Conservation (phyloP, 2,888 invertebrate genomes). For the Diarsia mendica region DNA sequence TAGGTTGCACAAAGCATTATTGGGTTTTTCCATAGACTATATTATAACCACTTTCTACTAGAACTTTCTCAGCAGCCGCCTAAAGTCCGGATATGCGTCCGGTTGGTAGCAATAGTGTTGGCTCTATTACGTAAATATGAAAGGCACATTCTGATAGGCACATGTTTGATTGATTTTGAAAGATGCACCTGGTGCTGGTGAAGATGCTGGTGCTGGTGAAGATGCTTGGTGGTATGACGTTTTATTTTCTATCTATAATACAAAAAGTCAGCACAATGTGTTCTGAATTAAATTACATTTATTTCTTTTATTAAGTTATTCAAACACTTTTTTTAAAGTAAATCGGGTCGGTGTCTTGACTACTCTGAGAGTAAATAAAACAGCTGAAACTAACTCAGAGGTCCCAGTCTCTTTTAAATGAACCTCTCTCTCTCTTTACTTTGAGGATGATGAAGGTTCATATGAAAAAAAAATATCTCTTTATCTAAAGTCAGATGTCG, state of each 20-base stretch:
- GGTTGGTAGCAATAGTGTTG: background rate
- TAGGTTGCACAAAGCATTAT: background rate
- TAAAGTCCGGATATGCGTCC: rapidly evolving
- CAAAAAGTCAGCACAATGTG: too few relatives aligned
- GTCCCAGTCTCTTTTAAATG: background rate
- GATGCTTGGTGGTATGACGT: too few relatives aligned
- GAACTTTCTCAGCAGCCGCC: background rate
- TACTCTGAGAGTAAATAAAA: background rate
- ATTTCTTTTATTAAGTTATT: too few relatives aligned
- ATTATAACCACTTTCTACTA: too few relatives aligned
- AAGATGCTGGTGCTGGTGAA: too few relatives aligned
- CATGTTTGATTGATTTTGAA: background rate
- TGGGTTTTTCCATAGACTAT: background rate
- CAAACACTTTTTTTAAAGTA: background rate
- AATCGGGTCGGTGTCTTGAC: background rate
- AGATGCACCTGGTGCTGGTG: background rate
- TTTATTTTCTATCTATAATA: too few relatives aligned
- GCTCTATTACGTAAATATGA: too few relatives aligned
- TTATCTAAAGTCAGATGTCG: background rate
- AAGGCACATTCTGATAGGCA: background rate
- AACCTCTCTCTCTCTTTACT: too few relatives aligned
- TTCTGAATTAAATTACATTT: background rate
- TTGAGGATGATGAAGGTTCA: too few relatives aligned
- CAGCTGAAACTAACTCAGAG: background rate
- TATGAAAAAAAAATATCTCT: too few relatives aligned